These are phyloP conservation scores for Corythornis madagascariensis DNA, from an alignment of 2,113 vertebrate species.

Conservation along the genomic window DNA sequence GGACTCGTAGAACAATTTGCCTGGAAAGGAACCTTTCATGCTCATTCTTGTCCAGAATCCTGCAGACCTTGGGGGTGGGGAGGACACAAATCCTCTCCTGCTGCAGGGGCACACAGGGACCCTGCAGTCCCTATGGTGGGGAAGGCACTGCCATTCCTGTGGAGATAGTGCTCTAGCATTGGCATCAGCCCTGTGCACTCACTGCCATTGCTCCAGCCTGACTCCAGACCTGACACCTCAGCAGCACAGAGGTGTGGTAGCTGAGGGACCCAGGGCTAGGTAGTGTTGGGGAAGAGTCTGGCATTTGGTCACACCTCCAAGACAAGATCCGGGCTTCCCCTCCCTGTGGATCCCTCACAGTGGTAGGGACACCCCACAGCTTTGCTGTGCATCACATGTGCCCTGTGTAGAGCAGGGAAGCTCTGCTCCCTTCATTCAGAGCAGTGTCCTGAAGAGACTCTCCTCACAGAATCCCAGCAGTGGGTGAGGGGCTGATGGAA, in stretches of 20 bases:
- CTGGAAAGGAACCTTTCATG: too few species aligned
- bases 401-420: neutral
- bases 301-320: neutral
- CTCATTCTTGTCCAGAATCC: neutral
- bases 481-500: too few species aligned
- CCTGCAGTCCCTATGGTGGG: neutral
- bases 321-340: neutral
- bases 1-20: neutral
- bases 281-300: neutral
- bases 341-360: rapidly evolving
- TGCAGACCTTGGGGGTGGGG: neutral
- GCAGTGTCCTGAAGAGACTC: slow-evolving; percentile 31
- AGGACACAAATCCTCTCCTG: neutral
- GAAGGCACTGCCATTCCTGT: rapidly evolving
- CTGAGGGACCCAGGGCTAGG: neutral
- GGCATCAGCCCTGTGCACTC: rapidly evolving
- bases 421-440: neutral
- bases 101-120: rapidly evolving
- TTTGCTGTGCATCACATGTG: neutral
- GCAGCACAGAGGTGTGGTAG: rapidly evolving
- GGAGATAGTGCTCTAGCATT: too few species aligned
- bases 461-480: neutral
- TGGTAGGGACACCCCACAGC: neutral
- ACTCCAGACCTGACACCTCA: rapidly evolving
- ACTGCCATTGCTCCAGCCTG: neutral